Evolutionary conservation across 2,888 invertebrate genomes (phyloP).

Genomic region (Salticus scenicus): DNA sequence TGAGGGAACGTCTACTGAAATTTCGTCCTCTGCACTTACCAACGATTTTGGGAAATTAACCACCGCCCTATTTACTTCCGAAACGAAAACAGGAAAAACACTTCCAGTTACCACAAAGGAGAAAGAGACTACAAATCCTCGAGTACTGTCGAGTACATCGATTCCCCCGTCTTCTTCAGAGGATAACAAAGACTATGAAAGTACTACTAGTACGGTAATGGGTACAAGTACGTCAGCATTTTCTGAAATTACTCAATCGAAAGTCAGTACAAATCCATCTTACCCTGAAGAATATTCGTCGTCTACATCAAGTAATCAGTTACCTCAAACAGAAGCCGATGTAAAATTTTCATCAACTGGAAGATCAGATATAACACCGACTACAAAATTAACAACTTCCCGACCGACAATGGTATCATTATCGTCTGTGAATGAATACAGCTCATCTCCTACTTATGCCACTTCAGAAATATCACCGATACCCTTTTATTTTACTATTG

Average conservation of each 20-base stretch:
- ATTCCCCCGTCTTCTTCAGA: too few species aligned
- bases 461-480: slow-evolving; percentile 28
- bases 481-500: slow-evolving; percentile 61
- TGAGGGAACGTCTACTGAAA: neutral
- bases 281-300: too few species aligned
- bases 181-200: too few species aligned
- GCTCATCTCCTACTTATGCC: neutral
- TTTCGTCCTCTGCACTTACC: neutral
- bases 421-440: neutral
- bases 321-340: neutral
- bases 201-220: too few species aligned
- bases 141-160: too few species aligned
- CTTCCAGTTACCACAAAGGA: neutral
- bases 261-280: too few species aligned
- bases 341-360: neutral
- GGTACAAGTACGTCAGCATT: too few species aligned
- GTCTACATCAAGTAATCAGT: neutral
- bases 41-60: neutral
- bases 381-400: neutral
- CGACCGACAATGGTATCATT: neutral
- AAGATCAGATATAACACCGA: too few species aligned
- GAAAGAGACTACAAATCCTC: too few species aligned
- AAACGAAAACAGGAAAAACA: neutral
- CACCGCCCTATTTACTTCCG: neutral
- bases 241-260: too few species aligned